Conservation (phyloP, 2,888 invertebrate genomes). For the Chorisops tibialis region DNA sequence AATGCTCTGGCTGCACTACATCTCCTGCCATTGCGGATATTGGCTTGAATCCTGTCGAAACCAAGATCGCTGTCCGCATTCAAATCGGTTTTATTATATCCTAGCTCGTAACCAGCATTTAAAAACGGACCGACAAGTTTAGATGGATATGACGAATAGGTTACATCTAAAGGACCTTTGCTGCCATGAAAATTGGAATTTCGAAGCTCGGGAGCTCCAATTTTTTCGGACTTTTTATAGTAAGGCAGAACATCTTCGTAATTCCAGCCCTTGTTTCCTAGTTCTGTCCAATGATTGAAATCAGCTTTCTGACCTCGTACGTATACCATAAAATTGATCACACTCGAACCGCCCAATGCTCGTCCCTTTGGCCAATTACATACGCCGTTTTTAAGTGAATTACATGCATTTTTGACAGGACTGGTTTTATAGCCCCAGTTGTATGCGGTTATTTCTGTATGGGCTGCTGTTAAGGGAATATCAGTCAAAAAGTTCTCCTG, state of each 20-base stretch:
- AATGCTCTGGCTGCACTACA: slow-evolving; percentile 80
- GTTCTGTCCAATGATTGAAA: slow-evolving; percentile 75
- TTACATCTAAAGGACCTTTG: slow-evolving; percentile 67
- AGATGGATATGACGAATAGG: slow-evolving; percentile 62
- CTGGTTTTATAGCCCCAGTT: slow-evolving; percentile 77
- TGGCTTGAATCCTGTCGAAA: slow-evolving; percentile 69
- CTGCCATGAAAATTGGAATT: slow-evolving; percentile 66
- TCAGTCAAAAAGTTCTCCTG: slow-evolving; percentile 76
- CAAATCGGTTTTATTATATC: slow-evolving; percentile 68
- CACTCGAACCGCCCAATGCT: slow-evolving; percentile 77
- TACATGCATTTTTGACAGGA: slow-evolving; percentile 56
- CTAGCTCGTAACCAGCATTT: slow-evolving; percentile 65
- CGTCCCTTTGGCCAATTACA: slow-evolving; percentile 75
- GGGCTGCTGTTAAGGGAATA: slow-evolving; percentile 69
- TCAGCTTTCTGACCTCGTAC: slow-evolving; percentile 75
- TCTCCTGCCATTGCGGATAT: slow-evolving; percentile 66
- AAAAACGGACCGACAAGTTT: slow-evolving; percentile 63
- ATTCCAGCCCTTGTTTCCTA: slow-evolving; percentile 80
- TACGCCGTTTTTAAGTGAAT: slow-evolving; percentile 49
- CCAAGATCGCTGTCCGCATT: slow-evolving; percentile 65
- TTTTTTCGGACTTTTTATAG: slow-evolving; percentile 75
- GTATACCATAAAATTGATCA: slow-evolving; percentile 82
- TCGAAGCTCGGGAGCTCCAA: slow-evolving; percentile 57
- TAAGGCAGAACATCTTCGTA: slow-evolving; percentile 70
- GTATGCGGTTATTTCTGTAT: slow-evolving; percentile 58